These are phyloP conservation scores for Euzetes globulus DNA, from an alignment of 2,888 invertebrate species.

Conservation along the genomic window DNA sequence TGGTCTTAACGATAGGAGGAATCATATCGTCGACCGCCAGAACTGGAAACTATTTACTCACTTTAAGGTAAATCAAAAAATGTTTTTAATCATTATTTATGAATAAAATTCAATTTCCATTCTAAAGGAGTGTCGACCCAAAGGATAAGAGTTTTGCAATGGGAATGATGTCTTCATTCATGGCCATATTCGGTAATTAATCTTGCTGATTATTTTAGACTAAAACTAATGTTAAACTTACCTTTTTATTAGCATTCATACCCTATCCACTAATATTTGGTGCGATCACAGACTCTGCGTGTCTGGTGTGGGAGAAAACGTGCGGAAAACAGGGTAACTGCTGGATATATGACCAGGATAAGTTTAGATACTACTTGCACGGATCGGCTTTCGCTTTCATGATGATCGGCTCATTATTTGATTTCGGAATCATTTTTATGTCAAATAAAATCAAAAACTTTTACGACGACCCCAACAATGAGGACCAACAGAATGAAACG, in stretches of 20 bases:
- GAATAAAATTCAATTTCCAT: too few relatives aligned
- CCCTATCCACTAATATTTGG: constrained; percentile 42
- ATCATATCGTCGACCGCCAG: constrained; percentile 39
- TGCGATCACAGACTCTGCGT: constrained; percentile 40
- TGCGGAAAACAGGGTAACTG: constrained; percentile 42
- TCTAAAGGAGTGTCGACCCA: constrained; percentile 40
- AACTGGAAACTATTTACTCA: constrained; percentile 33
- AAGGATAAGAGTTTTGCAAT: constrained; percentile 42
- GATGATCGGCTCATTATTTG: constrained; percentile 37
- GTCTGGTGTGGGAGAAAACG: constrained; percentile 41
- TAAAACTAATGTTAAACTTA: background rate
- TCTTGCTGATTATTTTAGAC: background rate
- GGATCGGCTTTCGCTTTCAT: constrained; percentile 38
- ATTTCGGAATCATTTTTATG: constrained; percentile 38
- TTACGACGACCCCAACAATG: constrained; percentile 33
- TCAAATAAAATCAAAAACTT: constrained; percentile 38
- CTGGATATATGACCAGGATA: constrained; percentile 42
- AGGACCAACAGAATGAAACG: background rate
- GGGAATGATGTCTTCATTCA: constrained; percentile 38
- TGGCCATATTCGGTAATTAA: constrained; percentile 40
- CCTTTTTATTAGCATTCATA: constrained; percentile 39
- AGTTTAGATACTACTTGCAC: constrained; percentile 40
- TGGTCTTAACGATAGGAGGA: constrained; percentile 37
- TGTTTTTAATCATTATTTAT: too few relatives aligned
- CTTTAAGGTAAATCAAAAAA: constrained; percentile 1